Evolutionary conservation across 2,797 vertebrate species (phyloP), one percentile per base, ranked within the genome.

Genomic region (Coccyzus lansbergi): DNA sequence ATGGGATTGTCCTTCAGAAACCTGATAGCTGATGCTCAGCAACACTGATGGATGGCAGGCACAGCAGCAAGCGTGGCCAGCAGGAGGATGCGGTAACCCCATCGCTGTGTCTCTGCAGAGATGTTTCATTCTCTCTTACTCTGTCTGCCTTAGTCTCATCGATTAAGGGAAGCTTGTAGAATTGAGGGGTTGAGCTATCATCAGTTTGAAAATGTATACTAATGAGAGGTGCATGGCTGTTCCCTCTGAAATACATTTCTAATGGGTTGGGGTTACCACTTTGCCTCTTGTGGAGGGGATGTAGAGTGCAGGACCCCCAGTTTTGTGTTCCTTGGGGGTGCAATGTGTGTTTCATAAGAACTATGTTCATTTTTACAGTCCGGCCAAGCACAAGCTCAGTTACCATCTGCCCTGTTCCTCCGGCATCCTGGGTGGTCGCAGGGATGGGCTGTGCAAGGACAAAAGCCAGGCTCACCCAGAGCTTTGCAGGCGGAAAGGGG

Each of bases 371-470:
- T 44, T 13, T 28, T 25, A 2, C 36, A 10, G 20, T 6, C 7
- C 49, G 17, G n/a, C 52, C 76, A 15, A 15, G 14, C 8, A 12
- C 29, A 15, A 7, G 53, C 69, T 42, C 24, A 0, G 11, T 8
- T 31, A 3, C 80, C 6, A 4, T 4, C 24, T 17, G 34, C 52
- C 53, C 2, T 0, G 3, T 11, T 24, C 25, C 77, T 48, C 33
- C 8, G 0, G 15, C 58, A 17, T 10, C 63, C 12, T 34, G 0
- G 0, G 16, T 10, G 38, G 59, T 18, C 0, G 0, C 0, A 4
- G 65, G 14, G 46, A 10, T 26, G 63, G 49, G 31, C 77, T 1
- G 5, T 8, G 62, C 1, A 0, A 33, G 71, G 56, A 9, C 18
- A 14, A 31, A 36, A 9, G 4, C 15, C 0, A 4, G 38, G 76